Conservation (phyloP, 2,797 vertebrate species). For the Cyprinodon diabolis region DNA sequence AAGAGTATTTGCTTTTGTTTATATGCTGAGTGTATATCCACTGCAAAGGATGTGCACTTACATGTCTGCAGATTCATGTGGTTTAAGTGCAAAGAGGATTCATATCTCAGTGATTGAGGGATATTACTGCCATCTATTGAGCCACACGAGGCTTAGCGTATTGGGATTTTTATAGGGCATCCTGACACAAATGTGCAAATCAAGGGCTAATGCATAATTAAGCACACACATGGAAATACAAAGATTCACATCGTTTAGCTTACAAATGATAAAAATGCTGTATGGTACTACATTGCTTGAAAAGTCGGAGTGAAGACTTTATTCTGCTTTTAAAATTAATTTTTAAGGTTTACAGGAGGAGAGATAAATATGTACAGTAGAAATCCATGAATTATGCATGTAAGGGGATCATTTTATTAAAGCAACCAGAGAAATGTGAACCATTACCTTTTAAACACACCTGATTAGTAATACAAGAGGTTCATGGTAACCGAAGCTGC, state of each 20-base stretch:
- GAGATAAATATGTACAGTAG: background rate
- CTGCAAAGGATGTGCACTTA: conserved; percentile 17
- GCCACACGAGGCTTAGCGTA: conserved; percentile 77
- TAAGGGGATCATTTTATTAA: background rate
- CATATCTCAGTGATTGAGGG: conserved; percentile 75
- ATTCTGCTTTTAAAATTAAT: conserved; percentile 30
- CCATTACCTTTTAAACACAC: background rate
- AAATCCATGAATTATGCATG: background rate
- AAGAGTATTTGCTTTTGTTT: conserved; percentile 14
- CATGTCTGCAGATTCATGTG: conserved; percentile 31
- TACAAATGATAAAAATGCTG: conserved; percentile 18
- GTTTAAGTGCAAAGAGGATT: conserved; percentile 59
- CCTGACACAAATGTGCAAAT: conserved; percentile 61
- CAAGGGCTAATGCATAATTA: conserved; percentile 62
- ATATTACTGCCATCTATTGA: conserved; percentile 89
- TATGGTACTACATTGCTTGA: conserved; percentile 17
- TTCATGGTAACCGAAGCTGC: background rate
- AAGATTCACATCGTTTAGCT: conserved; percentile 29
- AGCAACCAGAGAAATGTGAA: conserved; percentile 1
- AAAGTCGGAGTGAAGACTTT: conserved; percentile 26
- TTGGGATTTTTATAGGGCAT: conserved; percentile 58
- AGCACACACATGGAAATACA: conserved; percentile 41
- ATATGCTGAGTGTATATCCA: conserved; percentile 1
- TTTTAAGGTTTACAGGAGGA: conserved; percentile 1
- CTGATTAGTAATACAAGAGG: background rate